Conservation (phyloP, 2,797 vertebrate genomes). For the Florisuga fusca region DNA sequence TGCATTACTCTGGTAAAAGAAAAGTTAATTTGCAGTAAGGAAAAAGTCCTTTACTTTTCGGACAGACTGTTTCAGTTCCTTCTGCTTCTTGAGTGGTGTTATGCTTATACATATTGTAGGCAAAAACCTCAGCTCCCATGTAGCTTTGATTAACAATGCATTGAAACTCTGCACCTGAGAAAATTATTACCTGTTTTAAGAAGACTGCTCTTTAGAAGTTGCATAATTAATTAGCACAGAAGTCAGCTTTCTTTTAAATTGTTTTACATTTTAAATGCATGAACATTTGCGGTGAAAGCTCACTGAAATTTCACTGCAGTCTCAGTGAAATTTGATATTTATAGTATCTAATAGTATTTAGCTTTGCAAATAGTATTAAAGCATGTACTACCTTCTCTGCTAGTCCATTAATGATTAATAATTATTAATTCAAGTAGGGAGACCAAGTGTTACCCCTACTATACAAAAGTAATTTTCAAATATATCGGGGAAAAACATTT, state of each 20-base stretch:
- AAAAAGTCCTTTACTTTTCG: not conserved
- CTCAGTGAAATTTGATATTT: conserved; percentile 1
- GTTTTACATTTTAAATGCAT: not conserved
- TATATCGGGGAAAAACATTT: not conserved
- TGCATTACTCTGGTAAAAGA: not conserved
- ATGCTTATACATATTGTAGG: not conserved
- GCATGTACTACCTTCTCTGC: not conserved
- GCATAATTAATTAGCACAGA: not conserved
- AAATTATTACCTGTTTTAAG: not conserved
- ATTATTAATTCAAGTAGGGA: not conserved
- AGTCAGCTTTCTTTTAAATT: not conserved
- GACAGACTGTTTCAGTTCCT: not conserved
- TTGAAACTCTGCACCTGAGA: not conserved
- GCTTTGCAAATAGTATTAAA: conserved; percentile 17
- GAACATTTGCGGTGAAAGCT: not conserved
- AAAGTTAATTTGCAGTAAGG: not conserved
- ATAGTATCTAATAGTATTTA: not conserved
- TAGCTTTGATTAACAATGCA: not conserved
- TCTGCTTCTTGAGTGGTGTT: not conserved
- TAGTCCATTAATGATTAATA: not conserved
- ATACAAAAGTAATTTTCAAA: not conserved
- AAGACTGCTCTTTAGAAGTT: not conserved
- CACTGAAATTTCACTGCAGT: not conserved
- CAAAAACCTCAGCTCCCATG: not conserved
- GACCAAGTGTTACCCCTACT: not conserved